These are phyloP conservation scores for Sesamia inferens DNA, from an alignment of 2,888 invertebrate genomes.

Conservation along the genomic window DNA sequence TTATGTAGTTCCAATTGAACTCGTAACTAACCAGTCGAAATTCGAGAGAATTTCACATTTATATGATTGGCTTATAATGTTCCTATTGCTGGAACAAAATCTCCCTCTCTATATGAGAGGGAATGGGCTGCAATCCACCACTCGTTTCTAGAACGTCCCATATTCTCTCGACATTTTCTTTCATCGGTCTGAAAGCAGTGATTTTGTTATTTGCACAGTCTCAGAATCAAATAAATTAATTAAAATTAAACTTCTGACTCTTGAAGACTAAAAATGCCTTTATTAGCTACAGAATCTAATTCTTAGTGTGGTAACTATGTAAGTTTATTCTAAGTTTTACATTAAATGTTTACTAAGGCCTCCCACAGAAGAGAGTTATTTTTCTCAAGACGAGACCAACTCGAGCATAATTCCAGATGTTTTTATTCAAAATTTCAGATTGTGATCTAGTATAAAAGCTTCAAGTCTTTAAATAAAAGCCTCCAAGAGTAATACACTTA, in stretches of 20 bases:
- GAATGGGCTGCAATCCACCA: too few relatives aligned
- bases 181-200: not conserved
- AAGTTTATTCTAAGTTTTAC: conserved; percentile 22
- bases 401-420: conserved; percentile 12
- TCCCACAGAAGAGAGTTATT: not conserved
- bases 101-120: too few relatives aligned
- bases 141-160: too few relatives aligned
- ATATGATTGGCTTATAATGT: too few relatives aligned
- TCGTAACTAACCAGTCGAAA: too few relatives aligned
- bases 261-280: conserved; percentile 32
- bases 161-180: not conserved
- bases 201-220: not conserved
- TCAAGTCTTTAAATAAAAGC: conserved; percentile 7
- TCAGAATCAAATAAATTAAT: not conserved
- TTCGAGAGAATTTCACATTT: too few relatives aligned
- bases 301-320: conserved; percentile 13
- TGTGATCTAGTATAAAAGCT: conserved; percentile 9
- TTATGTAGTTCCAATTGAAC: too few relatives aligned
- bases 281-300: conserved; percentile 7
- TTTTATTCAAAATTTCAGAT: conserved; percentile 33
- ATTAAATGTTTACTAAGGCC: not conserved
- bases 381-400: not conserved
- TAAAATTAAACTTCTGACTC: not conserved
- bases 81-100: too few relatives aligned
- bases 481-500: not conserved